Base-by-base conservation (phyloP, 2,113 vertebrate genomes). In the Gobius niger region DNA sequence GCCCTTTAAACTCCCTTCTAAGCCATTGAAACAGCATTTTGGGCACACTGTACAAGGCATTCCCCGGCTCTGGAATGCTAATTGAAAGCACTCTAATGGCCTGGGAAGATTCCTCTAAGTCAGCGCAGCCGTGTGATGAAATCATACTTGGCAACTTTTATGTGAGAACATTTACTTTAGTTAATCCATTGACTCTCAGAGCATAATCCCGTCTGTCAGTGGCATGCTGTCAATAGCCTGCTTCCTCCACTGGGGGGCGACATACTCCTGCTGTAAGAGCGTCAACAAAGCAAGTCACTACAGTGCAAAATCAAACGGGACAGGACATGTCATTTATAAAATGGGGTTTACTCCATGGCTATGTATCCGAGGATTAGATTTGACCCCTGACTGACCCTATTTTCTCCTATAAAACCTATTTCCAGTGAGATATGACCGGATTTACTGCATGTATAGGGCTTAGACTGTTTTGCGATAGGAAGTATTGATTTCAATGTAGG, bases 1-100 rank as follows among this genome's bases (percentile, higher is more conserved):
- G 41, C 63, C 57, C 5, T 65, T 81, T 89, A 83, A 76, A 88
- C 74, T 60, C 73, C 76, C 60, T 75, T 49, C 6, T 7, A 44
- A 47, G 59, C 72, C 70, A 40, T 87, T 86, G 88, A 89, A 86
- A 82, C 72, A 81, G 82, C 83, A 79, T 79, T 77, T 89, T 86
- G 83, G 77, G 81, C 15, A 14, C 56, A 59, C 13, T 56, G 34
- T 59, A 15, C 34, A 14, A 40, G 13, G 24, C 19, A 56, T 56
- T 56, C 53, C 34, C 53, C 11, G 18, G 18, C 50, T 68, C 59
- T 11, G 56, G 44, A 63, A 62, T 53, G 61, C 63, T 86, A 87
- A 90, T 78, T 86, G 79, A 72, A 89, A 90, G 73, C 82, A 86
- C 44, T 46, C 44, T 68, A 52, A 15, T 11, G 60, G 34, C 70